Evolutionary conservation across 2,888 invertebrate species (phyloP), one percentile per base, ranked within the genome.

Genomic region (Polyommatus icarus): DNA sequence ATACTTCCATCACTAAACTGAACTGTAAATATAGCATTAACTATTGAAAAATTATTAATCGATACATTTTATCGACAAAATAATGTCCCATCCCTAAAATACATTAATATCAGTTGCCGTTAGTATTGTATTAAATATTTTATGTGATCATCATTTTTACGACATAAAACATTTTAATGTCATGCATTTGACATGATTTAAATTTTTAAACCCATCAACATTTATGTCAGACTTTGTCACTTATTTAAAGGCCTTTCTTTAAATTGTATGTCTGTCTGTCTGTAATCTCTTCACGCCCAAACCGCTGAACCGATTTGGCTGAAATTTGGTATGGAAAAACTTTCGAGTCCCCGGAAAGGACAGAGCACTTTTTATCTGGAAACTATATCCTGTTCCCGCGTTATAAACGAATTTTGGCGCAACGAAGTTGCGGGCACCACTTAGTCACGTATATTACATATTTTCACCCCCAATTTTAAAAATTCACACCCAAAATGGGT

Each of bases 101-200:
- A 18, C 18, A 61, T 61, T 10, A 61, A 61, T 24, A 12, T 24
- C 4, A 12, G 1, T 61, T 4, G 24, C 61, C 61, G 20, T 61
- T 61, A 59, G 59, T 6, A 61, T 61, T 61, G 61, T 61, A 3
- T 12, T 61, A 61, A 61, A 61, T 61, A 61, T 24, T 61, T 24
- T 61, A 61, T 61, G 59, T 59, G 61, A 12, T 24, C 61, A 12
- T 59, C 61, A 24, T 24, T 24, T 61, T 61, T 61, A 61, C 61
- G 61, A 24, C 61, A 61, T 61, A 24, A 24, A 12, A 12, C 61
- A 61, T 20, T 3, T 61, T 24, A 24, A 20, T 61, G 61, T 24
- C 61, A 61, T 24, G 20, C 61, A 61, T 61, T 59, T 2, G 20
- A n/a, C 20, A 59, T 59, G 20, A n/a, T n/a, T 18, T 54, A 54